A percentile compares a stretch with the other conserved stretches of the same genome.
Conservation (phyloP, 1,140 invertebrate genomes). For the Drosophila mojavensis region DNA sequence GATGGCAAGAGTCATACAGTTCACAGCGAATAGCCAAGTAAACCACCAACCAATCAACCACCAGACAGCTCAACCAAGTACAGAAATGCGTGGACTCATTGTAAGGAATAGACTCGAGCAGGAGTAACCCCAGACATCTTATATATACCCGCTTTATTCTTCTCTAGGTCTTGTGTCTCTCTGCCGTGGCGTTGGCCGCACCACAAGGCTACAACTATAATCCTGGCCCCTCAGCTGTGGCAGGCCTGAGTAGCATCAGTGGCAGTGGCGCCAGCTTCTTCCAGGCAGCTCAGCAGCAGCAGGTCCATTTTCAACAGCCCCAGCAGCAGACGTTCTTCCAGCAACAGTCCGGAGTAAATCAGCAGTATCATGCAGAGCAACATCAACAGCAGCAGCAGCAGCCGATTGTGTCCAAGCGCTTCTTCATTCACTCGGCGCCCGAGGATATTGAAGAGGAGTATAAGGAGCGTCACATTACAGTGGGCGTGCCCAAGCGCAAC, state of each 20-base stretch:
- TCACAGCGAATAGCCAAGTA: slow-evolving; percentile 63
- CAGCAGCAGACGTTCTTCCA: slow-evolving; percentile 66
- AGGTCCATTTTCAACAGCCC: slow-evolving; percentile 33
- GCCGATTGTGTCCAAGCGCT: slow-evolving; percentile 85
- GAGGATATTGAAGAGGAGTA: slow-evolving; percentile 78
- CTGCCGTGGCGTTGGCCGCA: slow-evolving; percentile 75
- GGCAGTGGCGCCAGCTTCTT: slow-evolving; percentile 55
- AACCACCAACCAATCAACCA: slow-evolving; percentile 21
- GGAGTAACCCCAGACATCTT: slow-evolving; percentile 3
- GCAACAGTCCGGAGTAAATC: slow-evolving; percentile 84
- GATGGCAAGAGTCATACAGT: slow-evolving; percentile 64
- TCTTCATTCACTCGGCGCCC: slow-evolving; percentile 81
- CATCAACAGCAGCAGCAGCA: slow-evolving; percentile 55
- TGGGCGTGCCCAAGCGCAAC: slow-evolving; percentile 89
- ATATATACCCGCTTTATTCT: background rate
- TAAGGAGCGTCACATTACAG: slow-evolving; percentile 83
- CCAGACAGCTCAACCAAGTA: slow-evolving; percentile 68
- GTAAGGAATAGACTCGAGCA: slow-evolving; percentile 51
- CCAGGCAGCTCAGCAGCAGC: slow-evolving; percentile 49
- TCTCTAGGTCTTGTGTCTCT: slow-evolving; percentile 70
- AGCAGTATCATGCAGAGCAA: slow-evolving; percentile 51
- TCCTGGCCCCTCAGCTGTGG: slow-evolving; percentile 60
- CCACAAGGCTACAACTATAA: slow-evolving; percentile 82
- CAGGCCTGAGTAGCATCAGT: slow-evolving; percentile 46
- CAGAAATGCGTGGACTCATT: slow-evolving; percentile 83